Conservation (phyloP, 2,888 invertebrate species). For the Entomobrya multifasciata region DNA sequence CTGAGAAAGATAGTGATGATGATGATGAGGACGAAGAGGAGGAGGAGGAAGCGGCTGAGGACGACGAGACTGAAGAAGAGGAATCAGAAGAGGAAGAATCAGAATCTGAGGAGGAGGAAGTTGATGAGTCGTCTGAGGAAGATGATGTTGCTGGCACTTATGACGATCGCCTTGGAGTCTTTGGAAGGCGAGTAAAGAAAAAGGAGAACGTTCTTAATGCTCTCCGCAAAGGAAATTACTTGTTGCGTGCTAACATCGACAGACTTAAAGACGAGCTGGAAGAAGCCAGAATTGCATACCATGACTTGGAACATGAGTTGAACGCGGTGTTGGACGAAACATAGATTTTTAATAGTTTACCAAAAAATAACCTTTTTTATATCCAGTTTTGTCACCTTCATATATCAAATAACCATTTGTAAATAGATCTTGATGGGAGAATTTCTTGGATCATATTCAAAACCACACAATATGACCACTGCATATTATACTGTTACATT, state of each 20-base stretch:
- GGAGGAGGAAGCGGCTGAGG: conserved; percentile 81
- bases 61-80: conserved; percentile 77
- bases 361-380: no score
- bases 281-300: conserved; percentile 90
- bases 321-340: conserved; percentile 93
- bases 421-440: no score
- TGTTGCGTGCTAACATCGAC: conserved; percentile 93
- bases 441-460: no score
- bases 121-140: conserved; percentile 80
- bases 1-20: conserved; percentile 87
- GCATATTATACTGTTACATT: no score
- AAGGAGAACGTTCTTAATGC: conserved; percentile 90
- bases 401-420: no score
- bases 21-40: conserved; percentile 85
- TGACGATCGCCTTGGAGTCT: conserved; percentile 75
- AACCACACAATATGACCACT: no score
- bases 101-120: conserved; percentile 79
- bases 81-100: conserved; percentile 79
- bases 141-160: conserved; percentile 80
- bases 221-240: conserved; percentile 92
- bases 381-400: no score
- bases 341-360: no score
- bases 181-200: conserved; percentile 81
- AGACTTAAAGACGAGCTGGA: conserved; percentile 91
- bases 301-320: conserved; percentile 89